These are phyloP conservation scores for Peromyscus californicus DNA, from an alignment of 2,113 vertebrate genomes.

Conservation along the genomic window DNA sequence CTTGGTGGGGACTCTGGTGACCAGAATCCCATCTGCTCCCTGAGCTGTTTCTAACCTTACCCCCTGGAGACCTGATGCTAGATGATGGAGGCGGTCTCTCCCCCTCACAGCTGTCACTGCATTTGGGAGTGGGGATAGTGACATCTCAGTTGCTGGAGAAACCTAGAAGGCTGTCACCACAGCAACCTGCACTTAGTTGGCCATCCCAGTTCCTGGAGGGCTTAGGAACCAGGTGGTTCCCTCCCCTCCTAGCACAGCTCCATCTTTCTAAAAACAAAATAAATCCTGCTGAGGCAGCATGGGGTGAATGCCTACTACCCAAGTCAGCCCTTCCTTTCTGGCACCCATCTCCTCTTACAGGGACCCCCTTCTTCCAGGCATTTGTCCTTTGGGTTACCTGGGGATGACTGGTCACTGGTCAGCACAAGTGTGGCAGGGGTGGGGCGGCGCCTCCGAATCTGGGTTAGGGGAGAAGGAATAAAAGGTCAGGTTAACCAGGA, in stretches of 20 bases:
- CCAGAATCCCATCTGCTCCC: conserved; percentile 71
- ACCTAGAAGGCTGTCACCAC: conserved; percentile 72
- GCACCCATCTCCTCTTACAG: not conserved
- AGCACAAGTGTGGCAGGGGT: conserved; percentile 95
- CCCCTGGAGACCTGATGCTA: conserved; percentile 54
- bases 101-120: conserved; percentile 77
- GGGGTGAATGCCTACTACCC: not conserved
- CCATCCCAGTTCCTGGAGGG: conserved; percentile 68
- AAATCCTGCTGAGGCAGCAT: not conserved
- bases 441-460: conserved; percentile 95
- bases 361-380: not conserved
- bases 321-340: not conserved
- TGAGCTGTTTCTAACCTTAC: conserved; percentile 60
- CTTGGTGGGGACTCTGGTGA: conserved; percentile 44
- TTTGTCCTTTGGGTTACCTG: conserved; percentile 88
- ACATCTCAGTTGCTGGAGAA: conserved; percentile 74
- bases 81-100: conserved; percentile 64
- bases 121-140: conserved; percentile 68
- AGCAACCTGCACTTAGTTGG: conserved; percentile 75
- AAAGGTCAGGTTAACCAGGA: not conserved
- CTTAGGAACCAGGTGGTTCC: conserved; percentile 50
- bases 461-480: not conserved
- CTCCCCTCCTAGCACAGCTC: not conserved
- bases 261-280: conserved; percentile 32
- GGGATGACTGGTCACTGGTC: conserved; percentile 96